Base-by-base conservation (phyloP, 2,888 invertebrate genomes). In the Acronicta aceris region DNA sequence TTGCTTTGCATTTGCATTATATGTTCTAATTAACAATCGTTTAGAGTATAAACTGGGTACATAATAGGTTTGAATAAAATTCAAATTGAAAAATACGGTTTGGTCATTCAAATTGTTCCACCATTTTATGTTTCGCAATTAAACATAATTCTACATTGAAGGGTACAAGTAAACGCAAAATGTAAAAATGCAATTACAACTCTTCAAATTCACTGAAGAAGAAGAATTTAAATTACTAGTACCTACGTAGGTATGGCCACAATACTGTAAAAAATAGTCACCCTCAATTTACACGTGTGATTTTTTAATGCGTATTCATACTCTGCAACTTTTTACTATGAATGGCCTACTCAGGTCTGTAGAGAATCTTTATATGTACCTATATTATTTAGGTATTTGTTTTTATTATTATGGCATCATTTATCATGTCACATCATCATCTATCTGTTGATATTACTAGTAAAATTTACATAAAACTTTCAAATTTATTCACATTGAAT, bases 81-180 rank as follows among this genome's bases (percentile, higher is more conserved):
- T 27, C 30, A 30, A 30, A 30, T 30, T 9, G 30, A 30, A 30
- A 6, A 38, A n/a, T 25, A 38, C 9, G 42, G 65, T 59, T 48
- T 47, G 54, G 46, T 61, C 43, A 42, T 46, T 43, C 56, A 63
- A 71, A 71, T 65, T 63, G 61, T 65, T 69, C 78, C 79, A 74
- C 82, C 81, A 79, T 82, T 75, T 82, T 83, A 77, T 7, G 73
- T 81, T 77, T 93, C 91, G 66, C 71, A 76, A 71, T 71, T n/a
- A n/a, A n/a, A 67, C 43, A 50, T 56, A 46, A 5, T 6, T n/a
- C n/a, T 38, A n/a, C 38, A 10, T 27, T 33, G 36, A 36, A 40
- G 21, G 25, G 27, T 47, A 47, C 15, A 51, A 12, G n/a, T 25
- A 33, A 9, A 27, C 15, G 7, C 15, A 16, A 30, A 30, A 10